Conservation (phyloP, 2,797 vertebrate species). For the Myotis daubentonii region DNA sequence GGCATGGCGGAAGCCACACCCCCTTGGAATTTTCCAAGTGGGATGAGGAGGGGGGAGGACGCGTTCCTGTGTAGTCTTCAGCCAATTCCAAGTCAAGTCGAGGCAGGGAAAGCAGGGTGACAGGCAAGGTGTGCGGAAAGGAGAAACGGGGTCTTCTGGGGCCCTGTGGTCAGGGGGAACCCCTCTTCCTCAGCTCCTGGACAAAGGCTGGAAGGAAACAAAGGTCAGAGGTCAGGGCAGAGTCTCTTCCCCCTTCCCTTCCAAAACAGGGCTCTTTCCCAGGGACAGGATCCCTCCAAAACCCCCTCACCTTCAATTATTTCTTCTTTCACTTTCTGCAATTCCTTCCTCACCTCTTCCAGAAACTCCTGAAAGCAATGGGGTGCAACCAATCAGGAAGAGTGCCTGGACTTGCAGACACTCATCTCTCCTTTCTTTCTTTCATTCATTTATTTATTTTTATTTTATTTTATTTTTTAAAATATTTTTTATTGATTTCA, state of each 20-base stretch:
- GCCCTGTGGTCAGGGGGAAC: constrained; percentile 84
- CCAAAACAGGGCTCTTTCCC: neutral
- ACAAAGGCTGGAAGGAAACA: constrained; percentile 85
- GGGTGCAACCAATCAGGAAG: neutral
- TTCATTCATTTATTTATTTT: no score
- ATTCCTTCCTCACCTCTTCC: constrained; percentile 90
- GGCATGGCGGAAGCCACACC: constrained; percentile 54
- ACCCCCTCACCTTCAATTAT: constrained; percentile 89
- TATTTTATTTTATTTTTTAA: no score
- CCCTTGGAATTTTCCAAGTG: constrained; percentile 63
- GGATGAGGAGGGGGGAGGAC: neutral
- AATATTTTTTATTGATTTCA: no score
- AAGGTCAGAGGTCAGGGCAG: constrained; percentile 24
- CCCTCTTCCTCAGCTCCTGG: constrained; percentile 87
- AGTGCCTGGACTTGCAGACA: neutral
- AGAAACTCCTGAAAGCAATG: constrained; percentile 88
- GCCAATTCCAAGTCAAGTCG: constrained; percentile 66
- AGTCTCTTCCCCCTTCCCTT: neutral
- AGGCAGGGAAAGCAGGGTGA: constrained; percentile 68
- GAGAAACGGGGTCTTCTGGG: constrained; percentile 24
- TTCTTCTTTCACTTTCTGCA: constrained; percentile 93
- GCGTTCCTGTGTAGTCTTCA: constrained; percentile 66
- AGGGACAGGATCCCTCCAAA: neutral
- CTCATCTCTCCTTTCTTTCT: neutral
- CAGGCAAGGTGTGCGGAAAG: constrained; percentile 53